These are phyloP conservation scores for Arenaria interpres DNA, from an alignment of 2,113 vertebrate species.

Conservation along the genomic window DNA sequence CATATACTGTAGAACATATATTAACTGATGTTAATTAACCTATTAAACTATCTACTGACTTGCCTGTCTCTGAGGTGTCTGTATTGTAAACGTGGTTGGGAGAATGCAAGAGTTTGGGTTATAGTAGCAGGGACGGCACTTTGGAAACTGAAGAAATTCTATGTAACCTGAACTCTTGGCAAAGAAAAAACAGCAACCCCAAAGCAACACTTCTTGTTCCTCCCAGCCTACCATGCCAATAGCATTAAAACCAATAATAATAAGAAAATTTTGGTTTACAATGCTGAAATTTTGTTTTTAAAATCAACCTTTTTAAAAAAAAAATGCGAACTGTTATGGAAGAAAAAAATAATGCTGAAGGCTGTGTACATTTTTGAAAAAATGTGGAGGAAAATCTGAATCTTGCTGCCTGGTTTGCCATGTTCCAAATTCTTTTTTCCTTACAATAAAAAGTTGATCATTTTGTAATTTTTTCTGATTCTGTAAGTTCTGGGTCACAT, in stretches of 20 bases:
- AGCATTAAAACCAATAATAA: background rate
- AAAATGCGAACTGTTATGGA: background rate
- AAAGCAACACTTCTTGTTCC: background rate
- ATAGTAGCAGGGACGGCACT: background rate
- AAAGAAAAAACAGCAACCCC: background rate
- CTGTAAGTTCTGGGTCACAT: background rate
- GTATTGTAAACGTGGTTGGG: background rate
- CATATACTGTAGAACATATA: background rate
- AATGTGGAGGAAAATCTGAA: background rate
- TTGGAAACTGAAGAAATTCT: background rate
- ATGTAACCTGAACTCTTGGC: background rate
- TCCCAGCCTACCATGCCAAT: background rate
- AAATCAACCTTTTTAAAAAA: background rate
- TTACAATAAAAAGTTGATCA: background rate
- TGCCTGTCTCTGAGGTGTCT: background rate
- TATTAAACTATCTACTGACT: background rate
- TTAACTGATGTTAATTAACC: background rate
- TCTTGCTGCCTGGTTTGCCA: accelerated
- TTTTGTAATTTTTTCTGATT: background rate
- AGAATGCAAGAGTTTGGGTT: background rate
- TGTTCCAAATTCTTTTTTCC: background rate
- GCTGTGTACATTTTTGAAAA: background rate
- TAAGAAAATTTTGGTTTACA: background rate
- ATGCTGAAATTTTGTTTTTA: background rate
- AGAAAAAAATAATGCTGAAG: background rate